Percentiles rank a stretch among this genome's conserved stretches.
These are phyloP conservation scores for Saccostrea echinata DNA, from an alignment of 1,140 invertebrate genomes.

Conservation along the genomic window DNA sequence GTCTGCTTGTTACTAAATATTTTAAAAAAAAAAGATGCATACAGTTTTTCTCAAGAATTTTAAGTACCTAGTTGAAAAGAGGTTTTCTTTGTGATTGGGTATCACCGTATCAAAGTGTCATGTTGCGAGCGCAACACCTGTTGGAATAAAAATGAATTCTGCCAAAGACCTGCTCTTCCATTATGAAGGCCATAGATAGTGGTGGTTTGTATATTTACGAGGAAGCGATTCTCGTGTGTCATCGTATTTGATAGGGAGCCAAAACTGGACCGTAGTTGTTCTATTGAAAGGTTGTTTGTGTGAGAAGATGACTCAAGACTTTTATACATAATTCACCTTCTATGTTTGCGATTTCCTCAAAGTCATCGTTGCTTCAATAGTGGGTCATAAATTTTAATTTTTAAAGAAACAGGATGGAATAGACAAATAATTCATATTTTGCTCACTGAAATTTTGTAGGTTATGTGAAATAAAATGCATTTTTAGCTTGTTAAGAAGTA, in stretches of 20 bases:
- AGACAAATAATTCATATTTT: neutral
- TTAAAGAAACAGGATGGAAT: neutral
- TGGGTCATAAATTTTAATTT: neutral
- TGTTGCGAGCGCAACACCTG: neutral
- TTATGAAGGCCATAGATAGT: neutral
- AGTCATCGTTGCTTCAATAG: slow-evolving; percentile 30
- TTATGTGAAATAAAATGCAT: neutral
- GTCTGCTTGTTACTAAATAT: too few relatives aligned
- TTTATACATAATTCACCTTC: slow-evolving; percentile 17
- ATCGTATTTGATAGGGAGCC: slow-evolving; percentile 12
- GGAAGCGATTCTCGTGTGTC: slow-evolving; percentile 13
- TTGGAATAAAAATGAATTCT: neutral
- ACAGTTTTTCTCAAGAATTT: too few relatives aligned
- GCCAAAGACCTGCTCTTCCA: neutral
- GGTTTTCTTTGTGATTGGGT: neutral
- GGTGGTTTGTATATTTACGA: neutral
- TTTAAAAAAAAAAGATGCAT: too few relatives aligned
- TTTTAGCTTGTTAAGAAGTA: neutral
- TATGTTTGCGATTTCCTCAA: neutral
- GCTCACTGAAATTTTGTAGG: neutral
- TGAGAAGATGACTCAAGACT: slow-evolving; percentile 22
- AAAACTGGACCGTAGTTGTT: neutral
- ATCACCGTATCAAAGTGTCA: neutral
- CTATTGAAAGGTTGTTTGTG: slow-evolving; percentile 5
- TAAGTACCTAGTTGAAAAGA: neutral